A percentile compares a stretch with the other conserved stretches of the same genome.
phyloP scores from a whole-genome alignment of 2,888 invertebrate genomes.

The Heliconius charithonia region DNA sequence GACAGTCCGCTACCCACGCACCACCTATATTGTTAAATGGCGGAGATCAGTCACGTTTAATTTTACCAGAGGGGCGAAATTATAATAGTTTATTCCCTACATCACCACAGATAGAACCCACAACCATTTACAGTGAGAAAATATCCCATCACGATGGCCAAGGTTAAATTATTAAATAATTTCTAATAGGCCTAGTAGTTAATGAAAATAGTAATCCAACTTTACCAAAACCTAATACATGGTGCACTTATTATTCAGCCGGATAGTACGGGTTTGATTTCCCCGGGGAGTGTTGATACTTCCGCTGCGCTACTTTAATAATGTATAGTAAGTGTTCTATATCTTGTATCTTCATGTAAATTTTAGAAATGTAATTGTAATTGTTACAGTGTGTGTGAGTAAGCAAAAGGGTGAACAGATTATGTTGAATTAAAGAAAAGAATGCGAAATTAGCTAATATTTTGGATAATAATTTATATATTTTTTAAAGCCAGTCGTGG shows the following conservation, averaged over 20 bases:
- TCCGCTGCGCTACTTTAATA: not conserved
- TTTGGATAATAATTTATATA: too few relatives aligned
- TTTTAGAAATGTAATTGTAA: not conserved
- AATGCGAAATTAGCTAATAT: too few relatives aligned
- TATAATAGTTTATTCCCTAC: too few relatives aligned
- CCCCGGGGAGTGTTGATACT: constrained; percentile 6
- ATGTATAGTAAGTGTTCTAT: not conserved
- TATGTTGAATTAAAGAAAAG: too few relatives aligned
- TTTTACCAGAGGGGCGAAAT: too few relatives aligned
- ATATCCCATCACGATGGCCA: not conserved
- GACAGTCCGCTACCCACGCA: too few relatives aligned
- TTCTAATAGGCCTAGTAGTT: not conserved
- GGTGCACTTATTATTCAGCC: constrained; percentile 4
- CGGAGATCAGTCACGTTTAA: too few relatives aligned
- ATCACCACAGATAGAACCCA: too few relatives aligned
- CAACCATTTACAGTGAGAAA: not conserved
- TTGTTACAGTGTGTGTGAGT: too few relatives aligned
- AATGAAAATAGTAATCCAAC: not conserved
- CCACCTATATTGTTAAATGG: too few relatives aligned
- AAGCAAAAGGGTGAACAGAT: too few relatives aligned
- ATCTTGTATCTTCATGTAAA: not conserved
- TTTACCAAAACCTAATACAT: not conserved
- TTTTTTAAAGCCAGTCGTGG: too few relatives aligned
- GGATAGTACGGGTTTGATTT: constrained; percentile 17
- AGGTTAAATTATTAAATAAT: not conserved